Percentiles rank a stretch among this genome's conserved stretches.
These are phyloP conservation scores for Hyaena hyaena DNA, from an alignment of 2,113 vertebrate genomes.

Conservation along the genomic window DNA sequence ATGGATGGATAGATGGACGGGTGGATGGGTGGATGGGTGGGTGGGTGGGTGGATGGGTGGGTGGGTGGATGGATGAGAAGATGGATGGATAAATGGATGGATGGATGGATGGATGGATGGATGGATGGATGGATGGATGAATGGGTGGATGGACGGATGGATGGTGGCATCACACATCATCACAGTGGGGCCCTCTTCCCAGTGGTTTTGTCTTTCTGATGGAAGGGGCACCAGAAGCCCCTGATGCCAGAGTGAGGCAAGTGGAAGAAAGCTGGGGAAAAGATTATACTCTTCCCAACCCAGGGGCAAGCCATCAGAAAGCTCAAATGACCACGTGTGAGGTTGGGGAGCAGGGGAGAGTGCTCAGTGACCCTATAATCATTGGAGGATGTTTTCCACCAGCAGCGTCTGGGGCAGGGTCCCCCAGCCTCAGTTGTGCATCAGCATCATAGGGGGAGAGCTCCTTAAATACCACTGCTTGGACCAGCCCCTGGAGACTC, in stretches of 20 bases:
- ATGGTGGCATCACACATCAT: not conserved
- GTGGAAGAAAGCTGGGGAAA: not conserved
- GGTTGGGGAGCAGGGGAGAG: not conserved
- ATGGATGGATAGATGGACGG: no score
- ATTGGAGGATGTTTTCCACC: not conserved
- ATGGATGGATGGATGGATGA: not conserved
- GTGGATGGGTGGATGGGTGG: no score
- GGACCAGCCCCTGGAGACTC: not conserved
- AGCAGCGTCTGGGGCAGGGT: not conserved
- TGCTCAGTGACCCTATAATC: not conserved
- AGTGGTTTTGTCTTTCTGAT: not conserved
- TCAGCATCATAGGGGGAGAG: accelerated
- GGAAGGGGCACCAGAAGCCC: not conserved
- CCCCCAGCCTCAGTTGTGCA: not conserved
- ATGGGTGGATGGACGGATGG: not conserved
- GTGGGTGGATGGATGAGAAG: no score
- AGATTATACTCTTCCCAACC: no score
- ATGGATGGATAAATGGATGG: no score
- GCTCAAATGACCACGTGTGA: not conserved
- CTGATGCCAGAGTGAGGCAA: not conserved
- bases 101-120: not conserved
- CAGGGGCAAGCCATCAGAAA: not conserved
- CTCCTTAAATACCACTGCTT: not conserved
- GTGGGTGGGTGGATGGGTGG: no score
- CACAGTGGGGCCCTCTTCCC: not conserved